A percentile compares a stretch with the other conserved stretches of the same genome.
Conservation (phyloP, 2,113 vertebrate genomes). For the Urocolius indicus region DNA sequence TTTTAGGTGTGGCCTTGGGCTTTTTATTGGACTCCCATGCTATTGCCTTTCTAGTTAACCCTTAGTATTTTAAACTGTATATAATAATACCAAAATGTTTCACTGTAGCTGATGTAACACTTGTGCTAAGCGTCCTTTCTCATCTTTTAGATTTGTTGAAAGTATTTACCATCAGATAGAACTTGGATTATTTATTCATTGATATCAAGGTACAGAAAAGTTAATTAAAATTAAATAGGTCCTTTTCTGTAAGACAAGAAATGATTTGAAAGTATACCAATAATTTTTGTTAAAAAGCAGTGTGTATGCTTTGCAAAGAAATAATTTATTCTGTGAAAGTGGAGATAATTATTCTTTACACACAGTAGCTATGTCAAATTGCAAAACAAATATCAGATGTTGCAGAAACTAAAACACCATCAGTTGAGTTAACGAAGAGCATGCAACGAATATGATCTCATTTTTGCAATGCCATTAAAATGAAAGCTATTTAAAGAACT, state of each 20-base stretch:
- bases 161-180: neutral
- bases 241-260: slow-evolving; percentile 6
- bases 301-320: slow-evolving; percentile 59
- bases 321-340: slow-evolving; percentile 65
- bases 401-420: slow-evolving; percentile 77
- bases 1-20: neutral
- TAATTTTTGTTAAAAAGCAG: slow-evolving; percentile 58
- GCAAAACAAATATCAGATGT: slow-evolving; percentile 62
- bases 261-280: slow-evolving; percentile 4
- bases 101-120: neutral
- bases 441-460: slow-evolving; percentile 60
- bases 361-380: slow-evolving; percentile 66
- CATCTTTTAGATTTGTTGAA: neutral
- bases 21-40: neutral
- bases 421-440: slow-evolving; percentile 77
- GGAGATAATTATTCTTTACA: slow-evolving; percentile 77
- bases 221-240: slow-evolving; percentile 61
- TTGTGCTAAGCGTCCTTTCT: neutral
- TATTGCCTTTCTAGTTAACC: neutral
- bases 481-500: slow-evolving; percentile 59
- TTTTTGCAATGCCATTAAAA: slow-evolving; percentile 67
- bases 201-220: slow-evolving; percentile 42
- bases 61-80: neutral
- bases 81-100: neutral
- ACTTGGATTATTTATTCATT: neutral